Conservation (phyloP, 2,797 vertebrate species). For the Trachurus trachurus region DNA sequence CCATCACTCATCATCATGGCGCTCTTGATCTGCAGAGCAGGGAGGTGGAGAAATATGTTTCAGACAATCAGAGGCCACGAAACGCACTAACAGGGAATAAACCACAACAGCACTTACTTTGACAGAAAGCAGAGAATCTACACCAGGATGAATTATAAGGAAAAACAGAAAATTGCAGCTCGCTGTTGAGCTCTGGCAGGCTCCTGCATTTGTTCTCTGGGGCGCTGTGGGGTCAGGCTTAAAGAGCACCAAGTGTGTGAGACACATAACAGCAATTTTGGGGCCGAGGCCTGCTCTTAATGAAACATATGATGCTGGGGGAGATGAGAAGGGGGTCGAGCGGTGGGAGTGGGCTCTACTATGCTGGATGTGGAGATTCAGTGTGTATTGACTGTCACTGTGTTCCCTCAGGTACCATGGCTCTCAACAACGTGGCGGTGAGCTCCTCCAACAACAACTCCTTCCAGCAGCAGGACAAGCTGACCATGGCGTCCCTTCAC, state of each 20-base stretch:
- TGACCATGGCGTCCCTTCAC: constrained; percentile 91
- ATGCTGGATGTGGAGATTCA: constrained; percentile 8
- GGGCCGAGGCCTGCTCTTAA: constrained; percentile 43
- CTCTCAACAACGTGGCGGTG: constrained; percentile 87
- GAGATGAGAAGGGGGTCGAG: constrained; percentile 21
- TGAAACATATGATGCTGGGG: constrained; percentile 35
- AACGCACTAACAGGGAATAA: constrained; percentile 67
- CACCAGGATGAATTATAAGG: constrained; percentile 62
- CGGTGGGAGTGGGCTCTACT: constrained; percentile 11
- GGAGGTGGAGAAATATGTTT: constrained; percentile 69
- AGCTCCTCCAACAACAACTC: constrained; percentile 84
- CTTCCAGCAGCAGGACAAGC: constrained; percentile 92
- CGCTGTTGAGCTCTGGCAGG: constrained; percentile 56
- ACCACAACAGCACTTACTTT: constrained; percentile 68
- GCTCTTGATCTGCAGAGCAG: constrained; percentile 72
- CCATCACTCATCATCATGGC: constrained; percentile 80
- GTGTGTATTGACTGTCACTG: constrained; percentile 49
- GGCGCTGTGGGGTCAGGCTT: constrained; percentile 44
- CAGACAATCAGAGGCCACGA: constrained; percentile 75
- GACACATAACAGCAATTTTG: constrained; percentile 67
- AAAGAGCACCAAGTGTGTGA: constrained; percentile 65
- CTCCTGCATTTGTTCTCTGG: constrained; percentile 45
- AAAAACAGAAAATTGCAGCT: constrained; percentile 55
- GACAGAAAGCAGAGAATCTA: constrained; percentile 75
- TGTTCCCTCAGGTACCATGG: constrained; percentile 87